Percentiles rank a stretch among this genome's conserved stretches.
Evolutionary conservation across 2,797 vertebrate species (phyloP).

Genomic region (Telmatherina bonti): DNA sequence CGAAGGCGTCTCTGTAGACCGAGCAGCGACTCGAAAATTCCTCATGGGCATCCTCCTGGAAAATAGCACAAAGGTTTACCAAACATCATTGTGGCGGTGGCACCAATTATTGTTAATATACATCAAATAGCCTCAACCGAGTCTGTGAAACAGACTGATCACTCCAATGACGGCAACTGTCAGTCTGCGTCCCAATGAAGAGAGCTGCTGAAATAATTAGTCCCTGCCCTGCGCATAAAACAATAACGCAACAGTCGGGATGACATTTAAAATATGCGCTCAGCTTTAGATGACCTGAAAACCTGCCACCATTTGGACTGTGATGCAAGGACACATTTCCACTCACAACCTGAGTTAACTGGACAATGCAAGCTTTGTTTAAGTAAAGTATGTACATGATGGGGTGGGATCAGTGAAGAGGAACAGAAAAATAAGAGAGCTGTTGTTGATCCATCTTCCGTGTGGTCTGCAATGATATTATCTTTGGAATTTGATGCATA

Average conservation of each 20-base stretch:
- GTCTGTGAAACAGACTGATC: constrained; percentile 82
- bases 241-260: constrained; percentile 79
- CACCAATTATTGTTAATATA: constrained; percentile 89
- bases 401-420: constrained; percentile 33
- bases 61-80: constrained; percentile 87
- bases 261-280: constrained; percentile 82
- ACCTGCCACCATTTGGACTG: constrained; percentile 51
- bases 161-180: constrained; percentile 88
- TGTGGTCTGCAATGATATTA: background rate
- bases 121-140: constrained; percentile 74
- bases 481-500: background rate
- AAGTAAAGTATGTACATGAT: constrained; percentile 42
- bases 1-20: constrained; percentile 86
- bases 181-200: constrained; percentile 79
- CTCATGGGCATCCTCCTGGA: constrained; percentile 93
- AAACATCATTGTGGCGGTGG: constrained; percentile 83
- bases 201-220: constrained; percentile 86
- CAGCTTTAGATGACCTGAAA: constrained; percentile 79
- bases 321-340: constrained; percentile 47
- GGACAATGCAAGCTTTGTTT: constrained; percentile 61
- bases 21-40: constrained; percentile 92
- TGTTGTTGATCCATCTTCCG: background rate
- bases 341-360: constrained; percentile 30
- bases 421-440: constrained; percentile 1
- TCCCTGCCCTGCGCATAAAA: constrained; percentile 81